Base-by-base conservation (phyloP, 2,888 invertebrate genomes). In the Perizoma flavofasciatum region DNA sequence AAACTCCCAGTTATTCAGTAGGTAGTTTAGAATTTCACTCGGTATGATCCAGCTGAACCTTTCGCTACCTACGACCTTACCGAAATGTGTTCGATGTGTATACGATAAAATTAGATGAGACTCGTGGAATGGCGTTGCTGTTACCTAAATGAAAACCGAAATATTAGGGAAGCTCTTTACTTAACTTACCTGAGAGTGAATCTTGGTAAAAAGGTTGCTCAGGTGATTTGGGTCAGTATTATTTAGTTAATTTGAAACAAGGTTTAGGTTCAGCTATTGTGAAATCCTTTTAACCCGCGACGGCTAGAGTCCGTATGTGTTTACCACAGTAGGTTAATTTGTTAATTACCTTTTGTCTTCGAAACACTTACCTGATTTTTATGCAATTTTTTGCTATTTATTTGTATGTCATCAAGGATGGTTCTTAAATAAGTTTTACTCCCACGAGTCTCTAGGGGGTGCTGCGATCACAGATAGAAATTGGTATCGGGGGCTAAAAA, bases 61-160 rank as follows among this genome's bases (percentile, higher is more conserved):
- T n/a, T 39, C 4, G 7, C 34, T 4, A 49, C 54, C 49, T 48
- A 11, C 39, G 43, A 49, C 41, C 44, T 57, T 60, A 61, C 55
- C 54, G 49, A 55, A 66, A 59, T 64, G 60, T 60, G 64, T 69
- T 69, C 67, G 65, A 67, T 67, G 63, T 69, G 62, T 66, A 60
- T 65, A 67, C 62, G 69, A 69, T 66, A 67, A 69, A 67, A 67
- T 67, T 67, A 69, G 64, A 69, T 66, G 67, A 67, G 66, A 58
- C 66, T 63, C 41, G 57, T 44, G 59, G 58, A 62, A 67, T 59
- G 64, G 64, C 48, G 61, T 55, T 57, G 62, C 67, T 69, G 67
- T 69, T 67, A 67, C 63, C 60, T 61, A 67, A 69, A 69, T 69
- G 67, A 67, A 69, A 69, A 64, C 62, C 65, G 60, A 64, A 67